phyloP scores from a whole-genome alignment of 2,113 vertebrate genomes.

The Sitta europaea region DNA sequence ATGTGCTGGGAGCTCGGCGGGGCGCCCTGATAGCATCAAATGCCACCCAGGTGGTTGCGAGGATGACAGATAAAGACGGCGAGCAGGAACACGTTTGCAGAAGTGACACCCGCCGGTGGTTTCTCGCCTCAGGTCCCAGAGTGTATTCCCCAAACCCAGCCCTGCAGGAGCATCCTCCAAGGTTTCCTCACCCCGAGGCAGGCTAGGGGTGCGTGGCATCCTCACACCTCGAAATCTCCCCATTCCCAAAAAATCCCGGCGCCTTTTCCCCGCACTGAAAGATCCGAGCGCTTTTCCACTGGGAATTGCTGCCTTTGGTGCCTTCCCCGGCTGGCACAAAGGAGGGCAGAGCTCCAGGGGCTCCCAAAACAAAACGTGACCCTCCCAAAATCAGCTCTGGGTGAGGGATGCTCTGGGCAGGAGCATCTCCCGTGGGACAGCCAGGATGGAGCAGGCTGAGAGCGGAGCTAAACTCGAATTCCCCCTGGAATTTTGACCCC shows the following conservation, averaged over 20 bases:
- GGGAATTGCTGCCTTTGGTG: rapidly evolving
- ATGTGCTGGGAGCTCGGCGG: neutral
- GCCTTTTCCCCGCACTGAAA: rapidly evolving
- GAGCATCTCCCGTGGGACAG: neutral
- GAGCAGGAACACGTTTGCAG: constrained; percentile 29
- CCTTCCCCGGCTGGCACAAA: neutral
- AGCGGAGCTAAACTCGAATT: neutral
- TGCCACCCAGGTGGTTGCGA: neutral
- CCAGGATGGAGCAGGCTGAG: rapidly evolving
- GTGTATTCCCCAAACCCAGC: neutral
- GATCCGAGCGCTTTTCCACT: rapidly evolving
- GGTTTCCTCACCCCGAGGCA: rapidly evolving
- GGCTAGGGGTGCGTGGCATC: neutral
- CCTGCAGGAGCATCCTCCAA: rapidly evolving
- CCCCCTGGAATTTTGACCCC: neutral
- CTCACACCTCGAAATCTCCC: rapidly evolving
- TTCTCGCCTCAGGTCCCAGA: neutral
- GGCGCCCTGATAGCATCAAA: neutral
- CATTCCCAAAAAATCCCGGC: rapidly evolving
- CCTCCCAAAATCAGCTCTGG: neutral
- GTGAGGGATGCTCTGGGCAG: neutral
- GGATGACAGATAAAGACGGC: neutral
- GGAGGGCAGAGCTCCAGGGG: neutral
- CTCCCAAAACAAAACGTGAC: rapidly evolving
- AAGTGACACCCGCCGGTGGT: constrained; percentile 1